A percentile compares a stretch with the other conserved stretches of the same genome.
Conservation (phyloP, 2,113 vertebrate genomes). For the Ctenodactylus gundi region DNA sequence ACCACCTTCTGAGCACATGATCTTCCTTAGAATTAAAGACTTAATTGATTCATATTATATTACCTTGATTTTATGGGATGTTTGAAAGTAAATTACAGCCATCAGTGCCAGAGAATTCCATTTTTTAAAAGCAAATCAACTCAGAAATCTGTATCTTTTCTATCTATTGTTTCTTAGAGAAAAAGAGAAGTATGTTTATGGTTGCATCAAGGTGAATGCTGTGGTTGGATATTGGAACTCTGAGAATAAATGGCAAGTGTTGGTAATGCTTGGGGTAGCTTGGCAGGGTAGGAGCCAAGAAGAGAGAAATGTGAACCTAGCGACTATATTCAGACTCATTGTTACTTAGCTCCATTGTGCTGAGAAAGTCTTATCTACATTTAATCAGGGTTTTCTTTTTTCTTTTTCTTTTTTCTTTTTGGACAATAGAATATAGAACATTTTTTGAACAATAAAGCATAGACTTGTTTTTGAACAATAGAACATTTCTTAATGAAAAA, state of each 20-base stretch:
- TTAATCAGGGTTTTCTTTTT: neutral
- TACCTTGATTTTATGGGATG: constrained; percentile 6
- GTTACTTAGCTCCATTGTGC: neutral
- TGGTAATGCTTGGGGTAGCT: neutral
- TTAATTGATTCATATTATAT: neutral
- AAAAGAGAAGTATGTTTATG: neutral
- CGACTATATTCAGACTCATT: neutral
- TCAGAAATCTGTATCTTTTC: neutral
- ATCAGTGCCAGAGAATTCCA: neutral
- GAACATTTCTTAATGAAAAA: neutral
- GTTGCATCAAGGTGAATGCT: neutral
- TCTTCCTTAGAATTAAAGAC: constrained; percentile 8
- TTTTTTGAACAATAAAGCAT: too few species aligned
- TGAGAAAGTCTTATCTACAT: neutral
- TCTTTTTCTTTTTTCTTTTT: neutral
- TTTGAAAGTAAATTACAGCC: constrained; percentile 32
- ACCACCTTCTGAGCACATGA: neutral
- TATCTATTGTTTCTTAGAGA: neutral
- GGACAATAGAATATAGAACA: neutral
- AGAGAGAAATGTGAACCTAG: neutral
- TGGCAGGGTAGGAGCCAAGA: neutral
- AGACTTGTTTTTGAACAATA: neutral
- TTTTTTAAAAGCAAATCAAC: neutral
- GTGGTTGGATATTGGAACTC: neutral
- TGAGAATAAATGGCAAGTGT: neutral